Base-by-base conservation (phyloP, 2,113 vertebrate species). In the Xyliphius kryptos region DNA sequence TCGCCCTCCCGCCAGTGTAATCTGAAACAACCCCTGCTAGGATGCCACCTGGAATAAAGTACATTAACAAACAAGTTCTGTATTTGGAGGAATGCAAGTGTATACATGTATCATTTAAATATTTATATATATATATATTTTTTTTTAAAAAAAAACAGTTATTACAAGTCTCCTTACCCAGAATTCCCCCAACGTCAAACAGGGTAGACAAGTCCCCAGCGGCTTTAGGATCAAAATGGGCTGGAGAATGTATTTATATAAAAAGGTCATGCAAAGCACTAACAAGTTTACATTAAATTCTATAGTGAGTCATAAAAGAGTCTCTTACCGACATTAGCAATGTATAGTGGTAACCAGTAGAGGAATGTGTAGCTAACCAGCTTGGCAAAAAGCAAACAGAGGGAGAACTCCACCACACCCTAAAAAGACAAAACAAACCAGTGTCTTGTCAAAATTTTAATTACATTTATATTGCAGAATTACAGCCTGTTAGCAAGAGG, bases 331-430 rank as follows among this genome's bases (percentile, higher is more conserved):
- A 97, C 80, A 0, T 97, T 96, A 46, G 85, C 84, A 9, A 99
- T 98, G 82, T 98, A 99, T 60, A 98, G 89, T 2, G 96, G 94
- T 58, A 99, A 85, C 96, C 96, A 98, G 83, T 94, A 99, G 5
- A 99, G 90, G 80, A 99, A 98, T 0, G 96, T 99, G 81, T 99
- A 99, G 83, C 94, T 98, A 82, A 99, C 96, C 74, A 99, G 81
- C 71, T 99, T 99, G 63, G 96, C 94, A 36, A 99, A 99, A 12
- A 99, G 87, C 71, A 99, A 82, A 75, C 94, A 98, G 9, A 99
- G 82, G 1, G 95, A 96, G 76, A 98, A 99, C 78, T 99, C 96
- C 40, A 98, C 72, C 61, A 99, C 95, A 0, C 96, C 96, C 96
- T 99, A 80, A 7, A 48, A 6, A 66, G 3, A 59, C 5, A 54